Evolutionary conservation across 2,888 invertebrate genomes (phyloP), one percentile per base, ranked within the genome.

Genomic region (Orthonychiurus folsomi): DNA sequence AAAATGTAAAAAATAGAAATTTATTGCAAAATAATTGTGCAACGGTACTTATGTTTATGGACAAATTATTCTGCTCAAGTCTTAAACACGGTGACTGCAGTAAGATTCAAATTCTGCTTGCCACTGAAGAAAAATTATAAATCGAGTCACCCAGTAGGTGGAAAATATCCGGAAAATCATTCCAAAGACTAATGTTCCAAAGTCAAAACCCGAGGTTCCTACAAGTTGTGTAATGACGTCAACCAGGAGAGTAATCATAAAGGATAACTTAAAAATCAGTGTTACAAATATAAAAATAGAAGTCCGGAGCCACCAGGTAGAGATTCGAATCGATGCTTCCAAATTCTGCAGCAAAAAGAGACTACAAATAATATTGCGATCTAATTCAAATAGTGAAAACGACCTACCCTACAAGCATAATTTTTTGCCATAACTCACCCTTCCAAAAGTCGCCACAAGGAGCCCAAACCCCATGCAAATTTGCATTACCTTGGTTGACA

Each of bases 401-500:
- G 20, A 52, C n/a, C n/a, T 20, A 52, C 9, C 9, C 15, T 9
- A 47, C 47, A 9, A 12, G 47, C 9, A 47, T 12, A 3, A 23
- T 12, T 52, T 21, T 21, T 20, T 21, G 3, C 2, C 56, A 26
- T 28, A n/a, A n/a, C n/a, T n/a, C n/a, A 56, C 56, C 20, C 59
- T 3, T 12, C 59, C 59, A 50, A 59, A 59, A 15, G 59, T 59
- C 3, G 59, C 59, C 3, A 59, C 59, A 5, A 48, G 50, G 3
- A 59, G 50, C 5, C 23, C 48, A 50, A 59, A 59, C n/a, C 59
- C 59, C 59, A 59, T 59, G 25, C 21, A 37, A 48, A 59, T 21
- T 23, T 59, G 48, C 12, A 50, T 3, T 23, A 59, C 12, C 5
- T 59, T 59, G 5, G 37, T 20, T 2, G 23, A n/a, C 9, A 59